Evolutionary conservation across 1,140 invertebrate species (phyloP).

Genomic region (Mercenaria mercenaria): DNA sequence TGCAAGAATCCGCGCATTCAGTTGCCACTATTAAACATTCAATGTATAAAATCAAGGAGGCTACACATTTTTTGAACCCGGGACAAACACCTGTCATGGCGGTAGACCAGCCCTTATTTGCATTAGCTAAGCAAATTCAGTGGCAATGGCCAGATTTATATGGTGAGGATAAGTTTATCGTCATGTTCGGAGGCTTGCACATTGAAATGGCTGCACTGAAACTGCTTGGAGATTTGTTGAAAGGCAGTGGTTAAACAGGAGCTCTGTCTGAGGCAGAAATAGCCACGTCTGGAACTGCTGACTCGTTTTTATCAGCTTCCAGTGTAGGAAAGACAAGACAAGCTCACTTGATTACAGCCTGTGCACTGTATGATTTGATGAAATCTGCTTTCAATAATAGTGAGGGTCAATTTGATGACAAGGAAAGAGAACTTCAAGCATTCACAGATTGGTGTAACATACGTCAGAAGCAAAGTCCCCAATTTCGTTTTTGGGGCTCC

Average conservation of each 20-base stretch:
- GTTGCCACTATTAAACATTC: constrained; percentile 64
- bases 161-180: constrained; percentile 75
- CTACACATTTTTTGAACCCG: constrained; percentile 61
- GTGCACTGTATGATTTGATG: neutral
- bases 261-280: constrained; percentile 45
- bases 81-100: constrained; percentile 67
- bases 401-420: neutral
- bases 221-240: constrained; percentile 71
- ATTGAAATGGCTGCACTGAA: constrained; percentile 65
- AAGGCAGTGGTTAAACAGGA: constrained; percentile 72
- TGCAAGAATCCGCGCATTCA: constrained; percentile 58
- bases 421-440: neutral
- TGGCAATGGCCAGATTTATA: constrained; percentile 72
- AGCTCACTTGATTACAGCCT: constrained; percentile 8
- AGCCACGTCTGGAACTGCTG: constrained; percentile 32
- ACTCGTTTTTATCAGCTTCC: constrained; percentile 56
- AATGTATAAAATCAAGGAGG: constrained; percentile 56
- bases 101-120: constrained; percentile 70
- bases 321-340: constrained; percentile 4
- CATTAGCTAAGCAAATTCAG: constrained; percentile 70
- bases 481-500: neutral
- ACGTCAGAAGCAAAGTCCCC: neutral
- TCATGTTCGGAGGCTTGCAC: constrained; percentile 63
- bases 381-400: neutral
- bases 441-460: neutral